Evolutionary conservation across 1,140 invertebrate species (phyloP).

Genomic region (Bathynomus jamesi): DNA sequence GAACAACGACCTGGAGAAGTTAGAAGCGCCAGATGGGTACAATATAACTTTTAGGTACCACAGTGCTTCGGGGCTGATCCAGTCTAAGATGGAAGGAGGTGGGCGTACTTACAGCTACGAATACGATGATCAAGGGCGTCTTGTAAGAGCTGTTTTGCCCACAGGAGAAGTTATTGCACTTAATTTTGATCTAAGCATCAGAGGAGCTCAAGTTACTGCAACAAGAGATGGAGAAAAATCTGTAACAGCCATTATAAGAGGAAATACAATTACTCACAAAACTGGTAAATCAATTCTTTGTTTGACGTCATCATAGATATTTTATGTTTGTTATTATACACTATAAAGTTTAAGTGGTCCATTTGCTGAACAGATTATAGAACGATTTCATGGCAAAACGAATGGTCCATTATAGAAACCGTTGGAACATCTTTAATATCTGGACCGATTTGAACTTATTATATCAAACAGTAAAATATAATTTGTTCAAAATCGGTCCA

Average conservation of each 20-base stretch:
- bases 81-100: conserved; percentile 78
- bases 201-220: conserved; percentile 79
- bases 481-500: too few species aligned
- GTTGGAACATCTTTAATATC: too few species aligned
- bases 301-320: too few species aligned
- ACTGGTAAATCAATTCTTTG: too few species aligned
- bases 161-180: conserved; percentile 80
- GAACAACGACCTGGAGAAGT: conserved; percentile 24
- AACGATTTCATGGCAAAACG: too few species aligned
- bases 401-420: too few species aligned
- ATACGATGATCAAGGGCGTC: conserved; percentile 87
- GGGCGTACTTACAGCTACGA: conserved; percentile 88
- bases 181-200: conserved; percentile 74
- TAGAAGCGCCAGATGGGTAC: conserved; percentile 31
- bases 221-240: conserved; percentile 72
- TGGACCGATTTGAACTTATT: too few species aligned
- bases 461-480: too few species aligned
- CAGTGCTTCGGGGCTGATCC: conserved; percentile 55
- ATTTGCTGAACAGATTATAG: too few species aligned
- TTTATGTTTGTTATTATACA: not conserved
- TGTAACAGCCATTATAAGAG: conserved; percentile 75
- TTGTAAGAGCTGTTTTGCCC: conserved; percentile 81
- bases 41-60: conserved; percentile 36
- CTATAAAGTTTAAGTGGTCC: too few species aligned
- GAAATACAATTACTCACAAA: conserved; percentile 59